Evolutionary conservation across 1,140 invertebrate species (phyloP).

Genomic region (Pachypsylla venusta): DNA sequence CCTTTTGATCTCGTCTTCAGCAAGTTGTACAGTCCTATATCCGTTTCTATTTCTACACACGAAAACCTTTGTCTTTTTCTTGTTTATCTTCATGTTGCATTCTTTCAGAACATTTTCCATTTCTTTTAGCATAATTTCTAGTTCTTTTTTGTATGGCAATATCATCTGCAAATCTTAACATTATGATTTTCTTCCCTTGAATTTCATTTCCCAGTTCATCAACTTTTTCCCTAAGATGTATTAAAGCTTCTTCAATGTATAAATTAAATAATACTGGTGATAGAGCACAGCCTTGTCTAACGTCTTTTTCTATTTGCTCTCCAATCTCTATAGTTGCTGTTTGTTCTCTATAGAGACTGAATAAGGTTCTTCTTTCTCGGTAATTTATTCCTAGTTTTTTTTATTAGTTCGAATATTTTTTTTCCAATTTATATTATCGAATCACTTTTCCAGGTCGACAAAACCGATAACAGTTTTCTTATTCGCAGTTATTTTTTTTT

Average conservation of each 20-base stretch:
- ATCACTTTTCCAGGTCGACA: neutral
- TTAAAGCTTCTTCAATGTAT: slow-evolving; percentile 5
- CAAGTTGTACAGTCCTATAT: too few relatives aligned
- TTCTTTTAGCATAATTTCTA: slow-evolving; percentile 1
- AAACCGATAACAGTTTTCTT: neutral
- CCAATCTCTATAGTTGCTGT: neutral
- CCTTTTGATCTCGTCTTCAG: too few relatives aligned
- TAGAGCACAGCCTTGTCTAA: neutral
- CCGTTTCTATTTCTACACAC: too few relatives aligned
- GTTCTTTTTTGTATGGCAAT: neutral
- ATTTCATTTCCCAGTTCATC: neutral
- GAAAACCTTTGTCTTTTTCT: neutral
- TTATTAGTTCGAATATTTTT: neutral
- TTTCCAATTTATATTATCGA: neutral
- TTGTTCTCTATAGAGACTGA: neutral
- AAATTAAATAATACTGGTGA: slow-evolving; percentile 1
- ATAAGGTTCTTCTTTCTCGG: neutral
- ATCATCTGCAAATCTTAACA: slow-evolving; percentile 3
- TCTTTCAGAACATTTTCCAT: slow-evolving; percentile 1
- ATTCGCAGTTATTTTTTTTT: slow-evolving; percentile 9
- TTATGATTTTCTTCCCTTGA: too few relatives aligned
- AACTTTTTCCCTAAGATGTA: slow-evolving; percentile 4
- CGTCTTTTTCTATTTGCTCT: neutral
- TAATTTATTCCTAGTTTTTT: slow-evolving; percentile 8
- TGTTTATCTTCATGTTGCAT: too few relatives aligned